Base-by-base conservation (phyloP, 2,113 vertebrate species). In the Brachyistius frenatus region DNA sequence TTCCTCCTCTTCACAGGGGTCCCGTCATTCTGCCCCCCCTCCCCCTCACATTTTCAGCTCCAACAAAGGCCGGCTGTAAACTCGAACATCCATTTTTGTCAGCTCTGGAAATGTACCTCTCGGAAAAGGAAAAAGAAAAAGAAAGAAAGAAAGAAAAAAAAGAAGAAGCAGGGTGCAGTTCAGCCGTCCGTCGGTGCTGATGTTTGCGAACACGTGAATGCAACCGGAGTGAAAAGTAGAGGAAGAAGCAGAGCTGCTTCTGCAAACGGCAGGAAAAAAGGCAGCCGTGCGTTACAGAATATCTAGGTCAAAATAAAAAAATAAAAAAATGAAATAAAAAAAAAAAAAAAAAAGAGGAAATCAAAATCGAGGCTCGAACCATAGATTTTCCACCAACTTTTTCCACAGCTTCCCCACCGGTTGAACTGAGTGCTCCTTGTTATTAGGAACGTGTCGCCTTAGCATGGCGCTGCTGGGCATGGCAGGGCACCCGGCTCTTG, bases 1-100 rank as follows among this genome's bases (percentile, higher is more conserved):
- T 70, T 93, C 70, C 86, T 88, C 78, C 78, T 91, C 87, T 89
- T 96, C 95, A 96, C 92, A 94, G 87, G 85, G 89, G 80, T 88
- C 53, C 53, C 86, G 37, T 87, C 92, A 90, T 84, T 73, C 86
- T 33, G 57, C 66, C 57, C 54, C 80, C 91, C 86, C 63, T 76
- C 77, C 57, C 54, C 80, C 91, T 87, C 63, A 78, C 77, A 77
- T 86, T 33, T 33, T 83, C 86, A 81, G 63, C 76, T 81, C 76
- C 79, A 70, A 57, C 63, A 69, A 54, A 66, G 66, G 60, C 54
- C 52, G 37, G 63, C 78, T 44, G 79, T 50, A 64, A 85, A 86
- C 55, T 44, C 30, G 66, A 78, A 86, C 76, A 84, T 88, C 85
- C 91, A 91, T 91, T 69, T 68, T 77, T 31, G 57, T 55, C 10